Conservation (phyloP, 1,140 invertebrate genomes). For the Drosophila erecta region DNA sequence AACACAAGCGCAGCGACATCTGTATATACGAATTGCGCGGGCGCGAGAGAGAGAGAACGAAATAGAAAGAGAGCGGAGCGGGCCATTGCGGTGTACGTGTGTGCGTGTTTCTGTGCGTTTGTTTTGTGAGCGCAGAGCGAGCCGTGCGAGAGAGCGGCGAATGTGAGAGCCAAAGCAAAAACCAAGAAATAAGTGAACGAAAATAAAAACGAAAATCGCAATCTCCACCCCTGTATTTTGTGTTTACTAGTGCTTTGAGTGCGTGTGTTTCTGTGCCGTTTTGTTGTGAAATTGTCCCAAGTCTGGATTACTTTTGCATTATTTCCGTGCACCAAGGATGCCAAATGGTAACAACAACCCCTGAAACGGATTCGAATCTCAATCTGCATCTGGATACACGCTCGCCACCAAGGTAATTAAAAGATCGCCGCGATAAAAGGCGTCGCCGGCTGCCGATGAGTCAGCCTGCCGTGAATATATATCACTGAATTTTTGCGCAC, state of each 20-base stretch:
- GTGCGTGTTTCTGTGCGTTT: conserved; percentile 59
- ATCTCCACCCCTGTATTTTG: conserved; percentile 41
- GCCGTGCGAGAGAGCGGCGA: conserved; percentile 61
- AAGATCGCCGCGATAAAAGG: conserved; percentile 38
- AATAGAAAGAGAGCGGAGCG: conserved; percentile 22
- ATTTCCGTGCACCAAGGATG: neutral
- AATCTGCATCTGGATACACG: conserved; percentile 34
- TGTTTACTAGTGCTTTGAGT: conserved; percentile 14
- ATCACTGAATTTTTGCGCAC: neutral
- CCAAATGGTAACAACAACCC: conserved; percentile 22
- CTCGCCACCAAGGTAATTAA: conserved; percentile 38
- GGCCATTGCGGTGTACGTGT: conserved; percentile 10
- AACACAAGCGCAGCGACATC: conserved; percentile 10
- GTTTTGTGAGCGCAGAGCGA: conserved; percentile 24
- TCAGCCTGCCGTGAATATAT: conserved; percentile 17
- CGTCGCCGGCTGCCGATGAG: conserved; percentile 40
- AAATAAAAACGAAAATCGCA: conserved; percentile 77
- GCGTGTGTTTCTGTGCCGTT: conserved; percentile 16
- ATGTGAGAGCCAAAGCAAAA: conserved; percentile 79
- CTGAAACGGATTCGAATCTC: conserved; percentile 14
- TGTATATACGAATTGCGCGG: conserved; percentile 65
- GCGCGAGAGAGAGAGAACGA: conserved; percentile 58
- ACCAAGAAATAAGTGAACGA: conserved; percentile 82
- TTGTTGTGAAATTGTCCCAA: conserved; percentile 20
- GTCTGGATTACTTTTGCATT: conserved; percentile 2